These are phyloP conservation scores for Sesia apiformis DNA, from an alignment of 2,888 invertebrate species.

Conservation along the genomic window DNA sequence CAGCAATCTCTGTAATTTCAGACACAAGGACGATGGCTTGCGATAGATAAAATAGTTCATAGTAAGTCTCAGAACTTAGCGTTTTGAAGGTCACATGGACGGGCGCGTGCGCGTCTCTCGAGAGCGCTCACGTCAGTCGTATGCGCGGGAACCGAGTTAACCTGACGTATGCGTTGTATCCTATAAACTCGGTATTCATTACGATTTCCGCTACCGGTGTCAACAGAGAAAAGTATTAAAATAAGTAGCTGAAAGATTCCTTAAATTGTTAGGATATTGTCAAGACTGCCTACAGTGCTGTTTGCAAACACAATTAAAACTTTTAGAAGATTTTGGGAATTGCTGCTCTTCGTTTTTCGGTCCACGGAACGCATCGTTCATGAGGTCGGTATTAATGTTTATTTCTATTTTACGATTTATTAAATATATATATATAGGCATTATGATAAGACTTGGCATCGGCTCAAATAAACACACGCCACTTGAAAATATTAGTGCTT, in stretches of 20 bases:
- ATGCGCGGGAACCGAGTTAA: background rate
- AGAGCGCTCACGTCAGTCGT: background rate
- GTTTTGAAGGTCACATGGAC: background rate
- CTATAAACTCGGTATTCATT: background rate
- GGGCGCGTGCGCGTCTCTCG: background rate
- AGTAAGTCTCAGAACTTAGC: background rate
- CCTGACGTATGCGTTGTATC: background rate
- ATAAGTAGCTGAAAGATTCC: no score
- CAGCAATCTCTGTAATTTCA: no score
- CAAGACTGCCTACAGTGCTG: no score
- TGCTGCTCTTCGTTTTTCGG: no score
- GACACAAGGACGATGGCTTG: no score
- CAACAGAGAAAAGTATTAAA: no score
- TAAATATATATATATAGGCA: background rate
- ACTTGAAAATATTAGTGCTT: slow-evolving; percentile 17
- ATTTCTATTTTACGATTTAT: background rate
- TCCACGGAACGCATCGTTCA: background rate
- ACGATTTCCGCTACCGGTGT: background rate
- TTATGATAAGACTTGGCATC: slow-evolving; percentile 21
- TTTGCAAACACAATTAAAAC: no score
- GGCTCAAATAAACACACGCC: slow-evolving; percentile 25
- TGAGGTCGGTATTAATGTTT: background rate
- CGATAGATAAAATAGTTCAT: no score
- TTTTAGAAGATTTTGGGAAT: no score
- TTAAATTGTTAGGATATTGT: no score